Conservation (phyloP, 2,113 vertebrate species). For the Cyrtonyx montezumae region DNA sequence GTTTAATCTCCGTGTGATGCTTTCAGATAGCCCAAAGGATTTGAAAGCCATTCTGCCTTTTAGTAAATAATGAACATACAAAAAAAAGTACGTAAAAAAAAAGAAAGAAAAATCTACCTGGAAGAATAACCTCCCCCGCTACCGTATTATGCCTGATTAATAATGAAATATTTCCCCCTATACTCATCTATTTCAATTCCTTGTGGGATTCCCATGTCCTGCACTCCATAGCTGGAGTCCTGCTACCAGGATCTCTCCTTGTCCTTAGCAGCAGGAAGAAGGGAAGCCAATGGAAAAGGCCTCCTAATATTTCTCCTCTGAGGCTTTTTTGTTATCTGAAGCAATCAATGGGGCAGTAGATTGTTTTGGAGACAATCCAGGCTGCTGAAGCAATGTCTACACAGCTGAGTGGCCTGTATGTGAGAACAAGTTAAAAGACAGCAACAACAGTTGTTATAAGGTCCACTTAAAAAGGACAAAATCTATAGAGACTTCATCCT, state of each 20-base stretch:
- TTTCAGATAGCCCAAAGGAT: not conserved
- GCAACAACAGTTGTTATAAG: not conserved
- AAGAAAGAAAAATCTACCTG: not conserved
- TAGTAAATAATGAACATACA: conserved; percentile 19
- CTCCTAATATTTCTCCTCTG: not conserved
- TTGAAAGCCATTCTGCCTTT: conserved; percentile 9
- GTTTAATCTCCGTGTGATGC: conserved; percentile 32
- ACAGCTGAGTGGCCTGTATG: not conserved
- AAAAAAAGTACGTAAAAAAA: not conserved
- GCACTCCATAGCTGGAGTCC: not conserved
- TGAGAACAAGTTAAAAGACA: not conserved
- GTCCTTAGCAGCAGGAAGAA: not conserved
- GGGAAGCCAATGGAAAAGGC: accelerated
- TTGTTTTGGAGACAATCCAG: not conserved
- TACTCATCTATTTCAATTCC: not conserved
- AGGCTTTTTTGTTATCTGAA: not conserved
- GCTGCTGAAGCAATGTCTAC: not conserved
- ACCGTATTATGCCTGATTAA: not conserved
- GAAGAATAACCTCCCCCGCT: not conserved
- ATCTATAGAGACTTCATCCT: not conserved
- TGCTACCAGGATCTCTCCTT: not conserved
- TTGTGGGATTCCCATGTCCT: accelerated
- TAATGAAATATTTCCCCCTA: not conserved
- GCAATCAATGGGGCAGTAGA: not conserved
- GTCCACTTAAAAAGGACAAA: not conserved